Percentiles rank a stretch among this genome's conserved stretches.
phyloP scores from a whole-genome alignment of 2,888 invertebrate species.

The Teleiodes luculella region DNA sequence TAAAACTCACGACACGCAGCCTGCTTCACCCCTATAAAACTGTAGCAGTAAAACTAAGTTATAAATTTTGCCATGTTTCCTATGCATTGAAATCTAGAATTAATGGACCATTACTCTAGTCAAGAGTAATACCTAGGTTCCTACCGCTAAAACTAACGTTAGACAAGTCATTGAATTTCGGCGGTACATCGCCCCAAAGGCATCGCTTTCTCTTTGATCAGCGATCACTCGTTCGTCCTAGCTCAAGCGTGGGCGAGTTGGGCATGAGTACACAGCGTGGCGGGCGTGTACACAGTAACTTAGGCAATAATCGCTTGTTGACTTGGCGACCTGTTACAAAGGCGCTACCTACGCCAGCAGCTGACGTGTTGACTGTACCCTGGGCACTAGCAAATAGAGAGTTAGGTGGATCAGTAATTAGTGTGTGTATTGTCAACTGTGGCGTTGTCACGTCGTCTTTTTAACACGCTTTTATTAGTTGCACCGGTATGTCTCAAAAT shows the following conservation, averaged over 20 bases:
- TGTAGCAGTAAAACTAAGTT: too few species aligned
- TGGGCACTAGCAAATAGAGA: not conserved
- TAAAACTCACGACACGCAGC: too few species aligned
- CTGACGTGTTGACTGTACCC: not conserved
- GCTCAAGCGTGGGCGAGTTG: not conserved
- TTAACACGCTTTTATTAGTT: too few species aligned
- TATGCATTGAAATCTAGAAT: too few species aligned
- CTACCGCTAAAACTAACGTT: too few species aligned
- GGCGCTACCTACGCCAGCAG: not conserved
- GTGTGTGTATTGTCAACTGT: too few species aligned
- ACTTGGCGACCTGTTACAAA: not conserved
- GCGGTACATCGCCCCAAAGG: not conserved
- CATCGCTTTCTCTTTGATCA: not conserved
- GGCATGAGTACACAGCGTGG: not conserved
- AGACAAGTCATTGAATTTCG: not conserved
- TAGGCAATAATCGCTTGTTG: constrained; percentile 1
- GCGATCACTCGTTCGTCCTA: not conserved
- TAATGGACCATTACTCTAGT: too few species aligned
- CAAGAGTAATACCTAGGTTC: too few species aligned
- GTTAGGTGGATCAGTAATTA: not conserved
- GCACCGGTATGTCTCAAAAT: too few species aligned
- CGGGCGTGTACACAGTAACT: not conserved
- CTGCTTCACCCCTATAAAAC: too few species aligned
- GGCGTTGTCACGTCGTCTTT: too few species aligned
- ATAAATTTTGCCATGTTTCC: too few species aligned